Percentiles rank a stretch among this genome's conserved stretches.
Conservation (phyloP, 2,888 invertebrate species). For the Netelia virgata region DNA sequence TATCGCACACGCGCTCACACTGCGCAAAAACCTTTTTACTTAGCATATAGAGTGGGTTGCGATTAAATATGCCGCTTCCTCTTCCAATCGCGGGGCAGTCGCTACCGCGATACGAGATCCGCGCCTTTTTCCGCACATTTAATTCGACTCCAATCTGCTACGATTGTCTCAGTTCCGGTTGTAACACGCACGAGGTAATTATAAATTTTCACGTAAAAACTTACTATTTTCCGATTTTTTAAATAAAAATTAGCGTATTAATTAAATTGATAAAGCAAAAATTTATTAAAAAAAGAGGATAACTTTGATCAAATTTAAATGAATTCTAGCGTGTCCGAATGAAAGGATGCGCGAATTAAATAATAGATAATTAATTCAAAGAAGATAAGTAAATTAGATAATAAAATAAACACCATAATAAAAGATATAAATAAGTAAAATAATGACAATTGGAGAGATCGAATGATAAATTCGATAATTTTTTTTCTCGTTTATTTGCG, state of each 20-base stretch:
- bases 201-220: slow-evolving; percentile 33
- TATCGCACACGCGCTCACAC: slow-evolving; percentile 80
- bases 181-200: slow-evolving; percentile 67
- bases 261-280: slow-evolving; percentile 2
- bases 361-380: slow-evolving; percentile 1
- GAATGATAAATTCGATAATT: slow-evolving; percentile 54
- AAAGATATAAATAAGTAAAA: not conserved
- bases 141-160: slow-evolving; percentile 73
- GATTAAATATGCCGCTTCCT: slow-evolving; percentile 68
- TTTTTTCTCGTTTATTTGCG: slow-evolving; percentile 8
- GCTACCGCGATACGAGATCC: slow-evolving; percentile 72
- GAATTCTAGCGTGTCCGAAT: not conserved
- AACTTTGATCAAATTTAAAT: not conserved
- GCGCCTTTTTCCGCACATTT: slow-evolving; percentile 71
- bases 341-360: not conserved
- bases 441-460: not conserved
- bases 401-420: not conserved
- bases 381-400: not conserved
- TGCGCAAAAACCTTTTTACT: slow-evolving; percentile 75
- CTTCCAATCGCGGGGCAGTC: slow-evolving; percentile 64
- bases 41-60: slow-evolving; percentile 83
- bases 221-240: not conserved
- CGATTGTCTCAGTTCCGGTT: slow-evolving; percentile 76
- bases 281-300: not conserved
- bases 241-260: not conserved